phyloP scores from a whole-genome alignment of 2,113 vertebrate genomes.

The Corydoras sp. region DNA sequence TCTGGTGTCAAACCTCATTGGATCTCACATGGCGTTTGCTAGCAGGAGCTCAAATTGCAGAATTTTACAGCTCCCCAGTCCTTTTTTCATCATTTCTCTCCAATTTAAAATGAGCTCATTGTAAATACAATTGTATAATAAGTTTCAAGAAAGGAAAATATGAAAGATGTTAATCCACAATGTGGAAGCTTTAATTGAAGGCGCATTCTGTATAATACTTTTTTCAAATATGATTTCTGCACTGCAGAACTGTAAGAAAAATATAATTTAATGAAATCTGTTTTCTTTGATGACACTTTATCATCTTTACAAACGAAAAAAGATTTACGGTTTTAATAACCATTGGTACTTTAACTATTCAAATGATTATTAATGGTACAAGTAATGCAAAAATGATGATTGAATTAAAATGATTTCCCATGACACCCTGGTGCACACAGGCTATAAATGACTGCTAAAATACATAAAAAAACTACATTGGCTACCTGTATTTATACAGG shows the following conservation, averaged over 20 bases:
- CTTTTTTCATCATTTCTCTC: conserved; percentile 29
- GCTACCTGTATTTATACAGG: too few species aligned
- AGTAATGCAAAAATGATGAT: too few species aligned
- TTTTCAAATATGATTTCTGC: conserved; percentile 6
- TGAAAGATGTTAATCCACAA: conserved; percentile 36
- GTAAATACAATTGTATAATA: conserved; percentile 48
- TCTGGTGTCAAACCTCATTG: conserved; percentile 46
- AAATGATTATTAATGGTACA: too few species aligned
- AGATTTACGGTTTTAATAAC: too few species aligned
- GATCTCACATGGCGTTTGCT: conserved; percentile 43
- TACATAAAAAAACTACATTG: too few species aligned
- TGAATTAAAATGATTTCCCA: too few species aligned
- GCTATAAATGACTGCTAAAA: too few species aligned
- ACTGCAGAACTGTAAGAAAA: neutral
- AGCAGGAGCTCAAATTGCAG: conserved; percentile 41
- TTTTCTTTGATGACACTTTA: conserved; percentile 1
- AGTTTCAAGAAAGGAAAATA: conserved; percentile 45
- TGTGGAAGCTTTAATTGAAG: conserved; percentile 40
- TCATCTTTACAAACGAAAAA: neutral
- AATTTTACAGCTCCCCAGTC: conserved; percentile 13
- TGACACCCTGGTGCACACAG: too few species aligned
- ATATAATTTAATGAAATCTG: neutral
- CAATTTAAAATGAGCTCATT: conserved; percentile 38
- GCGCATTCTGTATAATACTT: conserved; percentile 37
- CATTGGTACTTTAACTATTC: too few species aligned